Evolutionary conservation across 2,888 invertebrate genomes (phyloP).

Genomic region (Blomia tropicalis): DNA sequence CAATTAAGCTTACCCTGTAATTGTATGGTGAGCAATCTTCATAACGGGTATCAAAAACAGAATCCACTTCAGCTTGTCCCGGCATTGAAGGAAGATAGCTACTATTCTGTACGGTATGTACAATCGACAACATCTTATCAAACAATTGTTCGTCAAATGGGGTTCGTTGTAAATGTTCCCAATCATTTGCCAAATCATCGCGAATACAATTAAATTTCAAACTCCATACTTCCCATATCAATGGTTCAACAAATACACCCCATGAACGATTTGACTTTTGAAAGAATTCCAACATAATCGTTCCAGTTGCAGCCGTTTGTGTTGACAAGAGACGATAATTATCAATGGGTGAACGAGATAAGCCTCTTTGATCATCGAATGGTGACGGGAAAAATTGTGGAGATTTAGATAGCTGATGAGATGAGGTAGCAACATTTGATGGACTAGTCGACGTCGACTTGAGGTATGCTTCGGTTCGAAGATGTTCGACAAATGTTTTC

Average conservation of each 20-base stretch:
- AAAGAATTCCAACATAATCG: constrained; percentile 73
- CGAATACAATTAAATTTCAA: constrained; percentile 47
- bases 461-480: constrained; percentile 31
- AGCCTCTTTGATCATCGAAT: neutral
- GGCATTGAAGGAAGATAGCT: constrained; percentile 85
- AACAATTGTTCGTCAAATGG: constrained; percentile 22
- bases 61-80: constrained; percentile 71
- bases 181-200: neutral
- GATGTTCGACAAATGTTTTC: constrained; percentile 42
- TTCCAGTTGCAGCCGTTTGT: constrained; percentile 33
- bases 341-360: neutral
- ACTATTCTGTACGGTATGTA: constrained; percentile 24
- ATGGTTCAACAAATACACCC: constrained; percentile 62
- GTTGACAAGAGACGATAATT: neutral
- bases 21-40: constrained; percentile 89
- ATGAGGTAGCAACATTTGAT: neutral
- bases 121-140: constrained; percentile 24
- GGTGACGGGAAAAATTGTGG: neutral
- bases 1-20: constrained; percentile 55
- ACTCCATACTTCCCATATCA: constrained; percentile 89
- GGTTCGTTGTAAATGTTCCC: neutral
- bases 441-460: neutral
- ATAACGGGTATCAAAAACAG: constrained; percentile 83
- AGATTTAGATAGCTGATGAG: neutral
- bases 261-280: constrained; percentile 71